Evolutionary conservation across 2,113 vertebrate species (phyloP).

Genomic region (Macrotis lagotis): DNA sequence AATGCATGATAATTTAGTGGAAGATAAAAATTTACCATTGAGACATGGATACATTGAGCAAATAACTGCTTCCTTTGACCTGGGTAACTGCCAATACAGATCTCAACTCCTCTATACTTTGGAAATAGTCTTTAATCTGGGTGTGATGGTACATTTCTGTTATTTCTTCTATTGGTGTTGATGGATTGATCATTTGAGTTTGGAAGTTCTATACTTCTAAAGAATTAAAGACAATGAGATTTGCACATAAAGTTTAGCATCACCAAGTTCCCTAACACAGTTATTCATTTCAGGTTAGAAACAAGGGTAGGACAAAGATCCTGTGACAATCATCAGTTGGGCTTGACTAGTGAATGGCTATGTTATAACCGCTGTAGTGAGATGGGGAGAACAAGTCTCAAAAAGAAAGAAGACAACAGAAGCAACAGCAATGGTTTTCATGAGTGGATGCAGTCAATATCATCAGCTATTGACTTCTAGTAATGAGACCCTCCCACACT

Average conservation of each 20-base stretch:
- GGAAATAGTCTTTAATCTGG: not conserved
- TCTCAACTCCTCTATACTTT: not conserved
- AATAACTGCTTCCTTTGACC: not conserved
- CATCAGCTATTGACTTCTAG: not conserved
- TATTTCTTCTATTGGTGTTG: not conserved
- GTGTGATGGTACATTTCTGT: not conserved
- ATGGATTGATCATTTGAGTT: not conserved
- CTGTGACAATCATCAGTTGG: not conserved
- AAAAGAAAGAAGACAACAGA: not conserved
- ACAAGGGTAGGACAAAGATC: not conserved
- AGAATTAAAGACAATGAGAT: not conserved
- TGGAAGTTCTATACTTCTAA: not conserved
- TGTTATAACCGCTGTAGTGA: not conserved
- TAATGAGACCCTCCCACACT: not conserved
- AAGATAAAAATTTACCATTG: slow-evolving; percentile 4
- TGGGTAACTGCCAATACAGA: not conserved
- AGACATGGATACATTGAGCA: not conserved
- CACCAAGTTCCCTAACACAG: not conserved
- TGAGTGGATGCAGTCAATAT: not conserved
- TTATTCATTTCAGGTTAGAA: not conserved
- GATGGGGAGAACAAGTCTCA: not conserved
- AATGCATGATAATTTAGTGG: slow-evolving; percentile 13
- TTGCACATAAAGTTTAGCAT: not conserved
- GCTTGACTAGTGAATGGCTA: not conserved
- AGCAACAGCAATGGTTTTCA: not conserved